Evolutionary conservation across 2,113 vertebrate genomes (phyloP), one percentile per base, ranked within the genome.

Genomic region (Macrotus californicus): DNA sequence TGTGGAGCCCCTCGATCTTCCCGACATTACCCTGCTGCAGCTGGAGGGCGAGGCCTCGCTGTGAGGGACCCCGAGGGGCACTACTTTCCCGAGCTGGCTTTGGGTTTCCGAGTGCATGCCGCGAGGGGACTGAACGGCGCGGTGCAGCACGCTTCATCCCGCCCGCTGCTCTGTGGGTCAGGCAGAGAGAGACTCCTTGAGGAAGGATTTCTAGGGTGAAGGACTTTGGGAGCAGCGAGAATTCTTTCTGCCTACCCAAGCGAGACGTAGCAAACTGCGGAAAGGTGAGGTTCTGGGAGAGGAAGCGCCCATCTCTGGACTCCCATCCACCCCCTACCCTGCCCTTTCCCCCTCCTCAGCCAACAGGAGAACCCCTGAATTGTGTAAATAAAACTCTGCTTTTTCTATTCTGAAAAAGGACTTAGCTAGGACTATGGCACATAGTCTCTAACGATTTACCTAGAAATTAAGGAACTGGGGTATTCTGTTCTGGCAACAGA

Each of bases 391-490:
- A 97, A 96, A 94, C 84, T 92, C 89, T 97, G 94, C 96, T 93
- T 98, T 97, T 98, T 97, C 94, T 98, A 97, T 95, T 97, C 89
- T 90, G 91, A 96, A 96, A 96, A 96, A 95, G 96, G 93, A 97
- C 95, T 96, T 93, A 88, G 56, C 89, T 96, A 94, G 96, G 96
- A 97, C 96, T 64, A 66, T 93, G 93, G 89, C 95, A 94, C 95
- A 96, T 96, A 91, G 88, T 96, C 94, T 91, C 93, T 90, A 94
- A 90, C n/a, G 59, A 94, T 97, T 95, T 97, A 82, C 91, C 64
- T 94, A 96, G 89, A 95, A 93, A 96, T 94, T 96, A 94, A 96
- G 54, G 84, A 95, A 81, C 79, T 76, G 89, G 31, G 96, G 41
- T 83, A 89, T 93, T 97, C 94, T 97, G 95, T 97, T 97, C 95